Conservation (phyloP, 1,140 invertebrate genomes). For the Trichomalopsis sarcophagae region DNA sequence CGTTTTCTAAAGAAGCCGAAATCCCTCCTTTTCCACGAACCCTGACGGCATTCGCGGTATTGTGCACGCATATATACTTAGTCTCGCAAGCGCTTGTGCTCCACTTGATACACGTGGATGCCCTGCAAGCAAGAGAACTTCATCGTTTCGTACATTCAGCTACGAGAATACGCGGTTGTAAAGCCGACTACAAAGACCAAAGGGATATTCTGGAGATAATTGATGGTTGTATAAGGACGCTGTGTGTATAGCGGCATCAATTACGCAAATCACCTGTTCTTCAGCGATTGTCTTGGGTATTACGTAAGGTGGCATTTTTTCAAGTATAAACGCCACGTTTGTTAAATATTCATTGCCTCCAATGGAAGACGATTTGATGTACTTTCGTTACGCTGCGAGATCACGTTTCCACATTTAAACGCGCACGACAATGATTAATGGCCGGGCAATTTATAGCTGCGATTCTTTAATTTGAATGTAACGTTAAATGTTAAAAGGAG, state of each 20-base stretch:
- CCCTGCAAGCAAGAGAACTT: neutral
- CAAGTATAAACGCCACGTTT: no score
- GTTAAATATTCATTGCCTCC: no score
- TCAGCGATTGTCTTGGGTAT: no score
- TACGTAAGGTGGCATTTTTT: no score
- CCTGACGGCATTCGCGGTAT: neutral
- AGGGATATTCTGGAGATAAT: neutral
- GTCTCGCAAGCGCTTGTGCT: neutral
- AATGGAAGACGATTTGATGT: no score
- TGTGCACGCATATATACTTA: neutral
- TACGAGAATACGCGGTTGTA: neutral
- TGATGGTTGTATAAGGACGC: neutral
- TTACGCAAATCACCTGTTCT: neutral
- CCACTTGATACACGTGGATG: neutral
- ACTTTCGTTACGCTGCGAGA: no score
- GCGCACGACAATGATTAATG: no score
- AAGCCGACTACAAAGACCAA: neutral
- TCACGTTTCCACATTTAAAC: no score
- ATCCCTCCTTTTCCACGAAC: neutral
- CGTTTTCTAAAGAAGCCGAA: slow-evolving; percentile 25
- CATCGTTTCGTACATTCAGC: no score
- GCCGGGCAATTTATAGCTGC: neutral
- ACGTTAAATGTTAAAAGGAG: neutral
- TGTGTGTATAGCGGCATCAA: neutral
- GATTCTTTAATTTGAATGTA: neutral